phyloP scores from a whole-genome alignment of 2,888 invertebrate genomes.

The Calameuta pallipes region DNA sequence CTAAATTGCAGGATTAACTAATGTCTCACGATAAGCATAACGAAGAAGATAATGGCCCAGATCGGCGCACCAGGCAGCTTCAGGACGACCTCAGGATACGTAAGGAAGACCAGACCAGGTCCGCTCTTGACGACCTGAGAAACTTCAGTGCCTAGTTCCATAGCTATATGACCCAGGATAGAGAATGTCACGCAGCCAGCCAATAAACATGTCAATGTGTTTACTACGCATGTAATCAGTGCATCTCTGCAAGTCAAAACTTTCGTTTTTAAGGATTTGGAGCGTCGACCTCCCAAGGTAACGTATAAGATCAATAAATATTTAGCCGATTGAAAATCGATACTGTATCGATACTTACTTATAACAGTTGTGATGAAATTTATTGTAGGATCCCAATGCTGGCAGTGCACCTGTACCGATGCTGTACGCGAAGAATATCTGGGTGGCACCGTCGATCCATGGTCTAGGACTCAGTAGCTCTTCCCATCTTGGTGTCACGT shows the following conservation, averaged over 20 bases:
- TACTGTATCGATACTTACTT: slow-evolving; percentile 65
- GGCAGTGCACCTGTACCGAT: slow-evolving; percentile 82
- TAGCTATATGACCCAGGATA: slow-evolving; percentile 78
- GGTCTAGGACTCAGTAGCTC: slow-evolving; percentile 69
- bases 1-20: background rate
- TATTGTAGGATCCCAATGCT: slow-evolving; percentile 80
- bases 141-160: slow-evolving; percentile 68
- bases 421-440: slow-evolving; percentile 83
- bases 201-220: slow-evolving; percentile 78
- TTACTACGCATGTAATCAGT: slow-evolving; percentile 77
- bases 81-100: slow-evolving; percentile 80
- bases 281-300: background rate
- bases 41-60: slow-evolving; percentile 80
- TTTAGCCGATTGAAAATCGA: background rate
- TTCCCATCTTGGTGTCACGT: slow-evolving; percentile 74
- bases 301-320: background rate
- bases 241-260: slow-evolving; percentile 71
- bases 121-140: slow-evolving; percentile 72
- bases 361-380: slow-evolving; percentile 81
- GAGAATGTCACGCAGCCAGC: slow-evolving; percentile 83
- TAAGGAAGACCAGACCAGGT: slow-evolving; percentile 80
- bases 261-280: slow-evolving; percentile 28
- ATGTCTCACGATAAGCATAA: slow-evolving; percentile 74
- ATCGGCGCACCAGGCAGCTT: slow-evolving; percentile 78
- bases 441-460: slow-evolving; percentile 83